phyloP scores from a whole-genome alignment of 23 tunicate species.

The Trididemnum miniatum region DNA sequence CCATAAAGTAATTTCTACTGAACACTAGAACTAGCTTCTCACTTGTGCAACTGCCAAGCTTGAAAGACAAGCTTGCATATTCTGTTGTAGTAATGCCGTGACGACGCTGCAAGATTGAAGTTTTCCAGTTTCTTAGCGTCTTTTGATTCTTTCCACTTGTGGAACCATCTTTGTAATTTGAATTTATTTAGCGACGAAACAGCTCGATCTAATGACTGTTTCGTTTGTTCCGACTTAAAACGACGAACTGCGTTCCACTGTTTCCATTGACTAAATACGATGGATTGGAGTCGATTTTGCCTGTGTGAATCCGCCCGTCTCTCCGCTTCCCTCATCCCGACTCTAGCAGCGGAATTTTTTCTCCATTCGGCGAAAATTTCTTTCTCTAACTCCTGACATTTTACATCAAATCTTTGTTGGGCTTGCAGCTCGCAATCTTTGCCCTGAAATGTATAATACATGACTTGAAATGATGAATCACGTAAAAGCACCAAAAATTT shows the following conservation, averaged over 20 bases:
- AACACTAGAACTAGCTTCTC: too few relatives aligned
- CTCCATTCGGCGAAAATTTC: constrained; percentile 1
- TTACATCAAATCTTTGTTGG: neutral
- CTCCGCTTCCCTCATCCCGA: neutral
- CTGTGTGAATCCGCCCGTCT: neutral
- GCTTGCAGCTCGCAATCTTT: neutral
- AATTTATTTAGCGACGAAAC: neutral
- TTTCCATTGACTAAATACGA: constrained; percentile 29
- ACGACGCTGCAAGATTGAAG: constrained; percentile 12
- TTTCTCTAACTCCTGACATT: neutral
- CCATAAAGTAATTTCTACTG: too few relatives aligned
- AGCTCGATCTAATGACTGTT: constrained; percentile 17
- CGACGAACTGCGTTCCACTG: constrained; percentile 58
- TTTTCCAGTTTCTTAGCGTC: neutral
- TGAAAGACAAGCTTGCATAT: constrained; percentile 47
- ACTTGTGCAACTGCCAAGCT: constrained; percentile 75
- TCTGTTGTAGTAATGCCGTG: constrained; percentile 31
- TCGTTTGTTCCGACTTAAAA: constrained; percentile 34
- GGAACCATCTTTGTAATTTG: constrained; percentile 22
- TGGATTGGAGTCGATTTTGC: neutral
- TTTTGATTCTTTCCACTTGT: constrained; percentile 33
- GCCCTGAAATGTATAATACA: too few relatives aligned
- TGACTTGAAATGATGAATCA: too few relatives aligned
- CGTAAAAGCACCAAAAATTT: too few relatives aligned
- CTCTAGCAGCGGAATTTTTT: neutral